phyloP scores from a whole-genome alignment of 2,888 invertebrate genomes.

The Caenorhabditis zanzibari region DNA sequence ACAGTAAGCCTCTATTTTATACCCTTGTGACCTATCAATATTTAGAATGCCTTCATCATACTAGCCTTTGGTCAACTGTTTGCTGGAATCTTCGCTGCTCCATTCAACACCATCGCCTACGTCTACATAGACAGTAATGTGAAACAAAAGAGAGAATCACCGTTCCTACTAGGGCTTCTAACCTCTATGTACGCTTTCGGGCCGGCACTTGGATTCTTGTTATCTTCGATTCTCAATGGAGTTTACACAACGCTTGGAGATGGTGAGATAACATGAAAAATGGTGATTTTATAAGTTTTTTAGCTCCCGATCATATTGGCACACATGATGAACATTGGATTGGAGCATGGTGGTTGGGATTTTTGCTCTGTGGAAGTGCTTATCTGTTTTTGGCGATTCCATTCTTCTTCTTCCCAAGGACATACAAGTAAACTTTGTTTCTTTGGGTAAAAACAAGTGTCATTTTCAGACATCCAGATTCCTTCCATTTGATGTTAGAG shows the following conservation, averaged over 20 bases:
- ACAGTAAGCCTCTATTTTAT: constrained; percentile 37
- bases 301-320: constrained; percentile 86
- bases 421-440: constrained; percentile 57
- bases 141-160: constrained; percentile 70
- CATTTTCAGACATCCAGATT: constrained; percentile 63
- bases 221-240: constrained; percentile 74
- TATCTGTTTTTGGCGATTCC: constrained; percentile 87
- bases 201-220: constrained; percentile 78
- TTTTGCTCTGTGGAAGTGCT: constrained; percentile 85
- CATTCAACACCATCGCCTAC: constrained; percentile 79
- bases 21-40: background rate
- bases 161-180: constrained; percentile 77
- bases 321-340: constrained; percentile 88
- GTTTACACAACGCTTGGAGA: constrained; percentile 75
- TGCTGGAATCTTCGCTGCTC: constrained; percentile 77
- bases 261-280: constrained; percentile 50
- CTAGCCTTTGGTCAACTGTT: constrained; percentile 74
- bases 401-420: constrained; percentile 87
- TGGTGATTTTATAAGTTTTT: constrained; percentile 5
- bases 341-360: constrained; percentile 90
- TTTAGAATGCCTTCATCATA: constrained; percentile 73
- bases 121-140: constrained; percentile 80
- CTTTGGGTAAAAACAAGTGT: background rate
- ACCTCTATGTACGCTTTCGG: constrained; percentile 81
- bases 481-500: constrained; percentile 61